Evolutionary conservation across 2,888 invertebrate species (phyloP).

Genomic region (Epinotia brunnichana): DNA sequence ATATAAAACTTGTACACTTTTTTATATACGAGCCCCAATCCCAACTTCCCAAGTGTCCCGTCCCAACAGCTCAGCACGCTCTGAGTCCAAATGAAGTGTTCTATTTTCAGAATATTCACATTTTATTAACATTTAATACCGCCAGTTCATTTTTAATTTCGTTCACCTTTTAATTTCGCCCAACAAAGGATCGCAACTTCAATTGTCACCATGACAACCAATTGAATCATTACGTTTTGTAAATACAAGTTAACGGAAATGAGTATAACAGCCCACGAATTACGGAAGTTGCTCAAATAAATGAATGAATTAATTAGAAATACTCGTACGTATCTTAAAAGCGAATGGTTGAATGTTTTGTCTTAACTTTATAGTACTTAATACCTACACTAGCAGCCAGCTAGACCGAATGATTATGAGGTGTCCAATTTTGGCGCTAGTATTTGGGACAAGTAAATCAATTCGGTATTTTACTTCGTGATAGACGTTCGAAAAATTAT

Average conservation of each 20-base stretch:
- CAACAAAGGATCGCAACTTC: background rate
- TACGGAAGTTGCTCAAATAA: constrained; percentile 6
- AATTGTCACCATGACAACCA: constrained; percentile 8
- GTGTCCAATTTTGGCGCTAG: background rate
- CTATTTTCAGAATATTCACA: background rate
- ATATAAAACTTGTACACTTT: background rate
- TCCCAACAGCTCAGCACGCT: background rate
- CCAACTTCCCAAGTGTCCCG: too few species aligned
- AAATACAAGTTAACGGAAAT: constrained; percentile 13
- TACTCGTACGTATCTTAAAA: constrained; percentile 2
- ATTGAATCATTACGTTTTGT: background rate
- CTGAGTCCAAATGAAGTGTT: background rate
- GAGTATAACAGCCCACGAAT: background rate
- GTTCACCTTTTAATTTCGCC: background rate
- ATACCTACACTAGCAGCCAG: too few species aligned
- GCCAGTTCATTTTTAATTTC: background rate
- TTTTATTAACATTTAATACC: background rate
- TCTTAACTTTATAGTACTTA: background rate
- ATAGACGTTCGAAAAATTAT: constrained; percentile 21
- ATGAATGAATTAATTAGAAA: constrained; percentile 25
- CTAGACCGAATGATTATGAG: background rate
- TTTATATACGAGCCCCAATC: background rate
- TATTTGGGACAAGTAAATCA: constrained; percentile 10
- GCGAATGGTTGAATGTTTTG: background rate
- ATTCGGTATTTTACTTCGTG: constrained; percentile 33